Evolutionary conservation across 2,888 invertebrate genomes (phyloP), one percentile per base, ranked within the genome.

Genomic region (Steinernema scapterisci): DNA sequence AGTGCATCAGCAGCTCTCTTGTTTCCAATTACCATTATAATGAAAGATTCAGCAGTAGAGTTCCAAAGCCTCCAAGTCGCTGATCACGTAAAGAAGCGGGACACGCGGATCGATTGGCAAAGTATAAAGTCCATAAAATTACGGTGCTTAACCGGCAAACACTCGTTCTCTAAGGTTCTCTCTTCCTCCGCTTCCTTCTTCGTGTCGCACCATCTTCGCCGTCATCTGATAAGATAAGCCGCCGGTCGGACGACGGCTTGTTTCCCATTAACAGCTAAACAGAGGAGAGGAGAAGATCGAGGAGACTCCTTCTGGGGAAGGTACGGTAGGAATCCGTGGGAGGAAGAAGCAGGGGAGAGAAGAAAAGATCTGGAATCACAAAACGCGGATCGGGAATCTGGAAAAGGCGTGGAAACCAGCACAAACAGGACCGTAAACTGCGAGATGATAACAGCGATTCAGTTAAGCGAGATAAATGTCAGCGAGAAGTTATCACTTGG

Each of bases 401-500:
- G 7, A 48, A 16, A 48, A 48, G 48, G 19, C 16, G 13, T 48
- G 48, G 13, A 48, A 48, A 48, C 5, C 6, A 48, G 13, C 3
- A 48, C 48, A 48, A 48, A 48, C 48, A 48, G 19, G n/a, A 48
- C 19, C 48, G 48, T 48, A 48, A 48, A 48, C 48, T 19, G n/a
- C 48, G 48, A 48, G 13, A n/a, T 13, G 63, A 63, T 63, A 63
- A 63, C 63, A 27, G 31, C 19, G 27, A 63, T 63, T 27, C 23
- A 6, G 25, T 63, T 16, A 21, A 25, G 31, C 21, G 63, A 63
- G 63, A 63, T 63, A 63, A 31, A 63, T 63, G 63, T 63, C 63
- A 63, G 27, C 27, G 63, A 63, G 63, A 63, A 63, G 63, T 63
- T 63, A 63, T 63, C 63, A 63, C 63, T 63, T 63, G 63, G 63